These are phyloP conservation scores for Scopus umbretta DNA, from an alignment of 2,113 vertebrate genomes.

Conservation along the genomic window DNA sequence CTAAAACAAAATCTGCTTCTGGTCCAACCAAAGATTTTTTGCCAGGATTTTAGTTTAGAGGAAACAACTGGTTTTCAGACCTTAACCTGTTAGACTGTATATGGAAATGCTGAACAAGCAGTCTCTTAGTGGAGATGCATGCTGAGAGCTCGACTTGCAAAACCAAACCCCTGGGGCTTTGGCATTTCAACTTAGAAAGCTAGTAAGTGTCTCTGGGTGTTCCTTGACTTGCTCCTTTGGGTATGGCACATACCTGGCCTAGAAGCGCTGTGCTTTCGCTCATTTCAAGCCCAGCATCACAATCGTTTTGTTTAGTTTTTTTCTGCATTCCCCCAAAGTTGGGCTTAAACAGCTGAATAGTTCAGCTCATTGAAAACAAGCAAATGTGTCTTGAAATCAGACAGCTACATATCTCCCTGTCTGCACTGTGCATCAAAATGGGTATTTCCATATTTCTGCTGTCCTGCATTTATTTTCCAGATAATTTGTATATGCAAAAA, in stretches of 20 bases:
- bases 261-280: not conserved
- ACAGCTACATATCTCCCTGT: not conserved
- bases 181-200: not conserved
- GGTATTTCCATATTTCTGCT: not conserved
- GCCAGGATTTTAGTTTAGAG: not conserved
- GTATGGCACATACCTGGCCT: not conserved
- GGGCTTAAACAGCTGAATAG: not conserved
- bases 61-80: not conserved
- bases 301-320: not conserved
- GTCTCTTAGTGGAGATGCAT: not conserved
- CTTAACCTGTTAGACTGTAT: not conserved
- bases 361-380: not conserved
- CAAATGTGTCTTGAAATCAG: not conserved
- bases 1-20: conserved; percentile 6
- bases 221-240: not conserved
- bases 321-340: not conserved
- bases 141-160: not conserved
- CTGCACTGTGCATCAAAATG: not conserved
- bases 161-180: not conserved
- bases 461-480: not conserved
- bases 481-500: not conserved
- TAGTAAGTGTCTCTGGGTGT: not conserved
- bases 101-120: not conserved
- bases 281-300: not conserved
- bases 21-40: not conserved